phyloP scores from a whole-genome alignment of 2,113 vertebrate genomes.

The Ciconia boyciana region DNA sequence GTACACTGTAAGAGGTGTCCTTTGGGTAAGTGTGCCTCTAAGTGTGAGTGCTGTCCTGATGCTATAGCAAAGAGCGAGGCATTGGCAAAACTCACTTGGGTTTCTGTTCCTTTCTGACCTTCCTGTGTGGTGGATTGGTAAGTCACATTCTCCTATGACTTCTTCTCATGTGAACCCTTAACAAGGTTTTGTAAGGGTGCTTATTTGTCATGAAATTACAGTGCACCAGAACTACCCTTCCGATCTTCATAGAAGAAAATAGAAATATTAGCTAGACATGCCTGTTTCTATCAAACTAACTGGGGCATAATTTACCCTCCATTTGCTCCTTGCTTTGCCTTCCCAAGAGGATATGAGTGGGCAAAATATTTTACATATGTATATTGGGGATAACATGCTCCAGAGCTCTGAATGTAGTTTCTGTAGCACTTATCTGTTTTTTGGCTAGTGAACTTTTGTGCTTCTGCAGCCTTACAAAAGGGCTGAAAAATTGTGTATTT shows the following conservation, averaged over 20 bases:
- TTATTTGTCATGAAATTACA: background rate
- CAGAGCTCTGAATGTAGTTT: background rate
- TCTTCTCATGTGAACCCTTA: background rate
- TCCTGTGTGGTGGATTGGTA: background rate
- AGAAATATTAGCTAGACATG: background rate
- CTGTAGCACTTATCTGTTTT: background rate
- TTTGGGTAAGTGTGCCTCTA: background rate
- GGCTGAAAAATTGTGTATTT: background rate
- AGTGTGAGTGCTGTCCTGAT: background rate
- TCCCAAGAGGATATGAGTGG: background rate
- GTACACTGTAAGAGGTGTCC: background rate
- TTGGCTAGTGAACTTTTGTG: background rate
- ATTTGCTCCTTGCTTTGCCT: background rate
- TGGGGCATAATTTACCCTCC: background rate
- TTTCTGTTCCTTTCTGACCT: background rate
- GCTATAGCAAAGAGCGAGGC: background rate
- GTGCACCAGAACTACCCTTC: background rate
- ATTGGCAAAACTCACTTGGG: background rate
- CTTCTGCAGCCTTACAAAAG: background rate
- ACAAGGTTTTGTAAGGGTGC: background rate
- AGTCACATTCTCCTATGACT: background rate
- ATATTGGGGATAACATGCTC: background rate
- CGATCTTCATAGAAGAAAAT: rapidly evolving
- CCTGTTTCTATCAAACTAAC: background rate
- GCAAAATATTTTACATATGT: background rate